phyloP scores from a whole-genome alignment of 1,140 invertebrate species.

The Arion vulgaris region DNA sequence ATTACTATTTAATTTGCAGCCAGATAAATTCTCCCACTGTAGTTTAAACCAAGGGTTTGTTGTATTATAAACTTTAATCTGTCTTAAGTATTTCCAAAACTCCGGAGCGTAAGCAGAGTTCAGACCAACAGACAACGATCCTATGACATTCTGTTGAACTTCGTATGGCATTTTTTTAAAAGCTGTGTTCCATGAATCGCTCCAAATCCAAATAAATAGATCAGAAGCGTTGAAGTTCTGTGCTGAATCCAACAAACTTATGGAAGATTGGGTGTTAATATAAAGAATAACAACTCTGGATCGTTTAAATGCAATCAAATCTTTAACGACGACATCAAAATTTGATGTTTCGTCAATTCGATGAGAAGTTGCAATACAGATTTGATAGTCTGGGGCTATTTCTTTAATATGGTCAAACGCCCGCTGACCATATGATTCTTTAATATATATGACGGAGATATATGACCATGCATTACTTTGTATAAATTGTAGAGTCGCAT shows the following conservation, averaged over 20 bases:
- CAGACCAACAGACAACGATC: background rate
- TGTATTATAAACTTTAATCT: background rate
- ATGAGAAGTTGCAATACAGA: conserved; percentile 79
- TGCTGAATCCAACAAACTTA: background rate
- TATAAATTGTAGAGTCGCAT: conserved; percentile 81
- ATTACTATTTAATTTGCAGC: background rate
- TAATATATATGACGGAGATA: conserved; percentile 80
- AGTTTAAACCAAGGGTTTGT: conserved; percentile 18
- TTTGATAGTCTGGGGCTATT: conserved; percentile 78
- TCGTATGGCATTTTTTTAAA: background rate
- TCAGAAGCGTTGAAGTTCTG: conserved; percentile 15
- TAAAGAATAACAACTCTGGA: background rate
- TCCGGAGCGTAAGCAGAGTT: background rate
- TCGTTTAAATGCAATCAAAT: background rate
- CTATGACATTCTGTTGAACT: background rate
- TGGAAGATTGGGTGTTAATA: background rate
- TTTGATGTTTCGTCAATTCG: background rate
- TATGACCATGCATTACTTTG: conserved; percentile 79
- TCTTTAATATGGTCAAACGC: conserved; percentile 80
- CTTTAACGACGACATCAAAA: background rate
- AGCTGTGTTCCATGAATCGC: background rate
- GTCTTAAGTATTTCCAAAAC: background rate
- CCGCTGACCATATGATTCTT: conserved; percentile 80
- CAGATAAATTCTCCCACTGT: background rate
- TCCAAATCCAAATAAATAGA: conserved; percentile 29